Percentiles rank a stretch among this genome's conserved stretches.
Evolutionary conservation across 2,888 invertebrate genomes (phyloP).

Genomic region (Oscheius sp.): DNA sequence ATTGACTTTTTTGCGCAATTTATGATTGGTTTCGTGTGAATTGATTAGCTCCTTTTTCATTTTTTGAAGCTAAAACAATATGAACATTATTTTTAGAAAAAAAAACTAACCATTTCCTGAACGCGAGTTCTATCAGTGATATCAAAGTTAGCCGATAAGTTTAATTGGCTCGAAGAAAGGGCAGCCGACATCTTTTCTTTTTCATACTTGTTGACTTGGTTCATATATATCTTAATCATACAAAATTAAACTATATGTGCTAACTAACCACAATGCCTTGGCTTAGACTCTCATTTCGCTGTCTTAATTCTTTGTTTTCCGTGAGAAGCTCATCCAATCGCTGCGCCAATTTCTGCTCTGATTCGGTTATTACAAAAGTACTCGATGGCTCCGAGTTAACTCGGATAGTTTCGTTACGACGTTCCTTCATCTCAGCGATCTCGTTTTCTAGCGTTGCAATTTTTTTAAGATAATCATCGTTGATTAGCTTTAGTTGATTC

Average conservation of each 20-base stretch:
- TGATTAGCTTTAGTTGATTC: constrained; percentile 1
- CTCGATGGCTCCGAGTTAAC: too few species aligned
- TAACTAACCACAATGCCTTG: background rate
- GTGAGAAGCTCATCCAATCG: background rate
- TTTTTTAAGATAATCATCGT: background rate
- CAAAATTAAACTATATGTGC: background rate
- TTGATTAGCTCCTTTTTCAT: constrained; percentile 6
- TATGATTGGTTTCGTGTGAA: background rate
- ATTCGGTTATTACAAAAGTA: constrained; percentile 1
- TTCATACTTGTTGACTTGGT: background rate
- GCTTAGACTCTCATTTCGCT: background rate
- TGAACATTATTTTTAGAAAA: background rate
- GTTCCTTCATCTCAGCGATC: background rate
- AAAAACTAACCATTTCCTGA: background rate
- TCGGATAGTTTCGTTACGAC: background rate
- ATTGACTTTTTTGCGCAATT: constrained; percentile 1
- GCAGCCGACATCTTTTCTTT: background rate
- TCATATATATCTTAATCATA: background rate
- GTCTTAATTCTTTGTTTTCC: background rate
- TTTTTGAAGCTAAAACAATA: constrained; percentile 5
- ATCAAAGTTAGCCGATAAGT: constrained; percentile 1
- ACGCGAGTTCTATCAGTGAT: background rate
- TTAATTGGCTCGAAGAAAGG: background rate
- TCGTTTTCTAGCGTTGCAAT: background rate
- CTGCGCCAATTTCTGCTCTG: background rate